Base-by-base conservation (phyloP, 2,797 vertebrate species). In the Rhynchonycteris naso region DNA sequence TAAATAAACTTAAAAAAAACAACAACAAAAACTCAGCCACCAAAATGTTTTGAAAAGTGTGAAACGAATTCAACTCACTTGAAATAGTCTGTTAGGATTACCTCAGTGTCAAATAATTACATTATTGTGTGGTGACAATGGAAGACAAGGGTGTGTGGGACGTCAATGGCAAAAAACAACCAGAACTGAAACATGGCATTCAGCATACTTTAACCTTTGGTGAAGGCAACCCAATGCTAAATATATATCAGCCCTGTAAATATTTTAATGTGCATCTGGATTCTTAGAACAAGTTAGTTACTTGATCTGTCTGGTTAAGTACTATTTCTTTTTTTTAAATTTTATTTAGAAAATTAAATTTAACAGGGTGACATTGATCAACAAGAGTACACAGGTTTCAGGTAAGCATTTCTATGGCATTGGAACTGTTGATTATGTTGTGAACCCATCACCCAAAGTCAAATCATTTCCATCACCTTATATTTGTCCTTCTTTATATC, bases 1-100 rank as follows among this genome's bases (percentile, higher is more conserved):
- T n/a, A n/a, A n/a, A n/a, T n/a, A n/a, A n/a, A n/a, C n/a, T n/a
- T n/a, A n/a, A n/a, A n/a, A n/a, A n/a, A n/a, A n/a, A n/a, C n/a
- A n/a, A n/a, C n/a, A n/a, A n/a, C n/a, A n/a, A n/a, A 90, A 74
- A 93, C 26, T 95, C 90, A 78, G 91, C 90, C 90, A 65, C 35
- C 71, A 90, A 84, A 43, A 93, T 80, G 47, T 93, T 90, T 89
- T 87, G 75, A 93, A 75, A 50, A 92, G 72, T 95, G 72, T 72
- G 88, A 92, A 93, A 94, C 85, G 94, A 94, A 93, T 96, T 97
- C 88, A 94, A 95, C 61, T 94, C n/a, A 80, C 91, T 97, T 90
- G 95, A 96, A 96, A 96, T 97, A 97, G 93, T 85, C 87, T 87
- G 85, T 95, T 92, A 93, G 35, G 75, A 95, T 95, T 97, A 94